Base-by-base conservation (phyloP, 1,140 invertebrate species). In the Dryas iulia region DNA sequence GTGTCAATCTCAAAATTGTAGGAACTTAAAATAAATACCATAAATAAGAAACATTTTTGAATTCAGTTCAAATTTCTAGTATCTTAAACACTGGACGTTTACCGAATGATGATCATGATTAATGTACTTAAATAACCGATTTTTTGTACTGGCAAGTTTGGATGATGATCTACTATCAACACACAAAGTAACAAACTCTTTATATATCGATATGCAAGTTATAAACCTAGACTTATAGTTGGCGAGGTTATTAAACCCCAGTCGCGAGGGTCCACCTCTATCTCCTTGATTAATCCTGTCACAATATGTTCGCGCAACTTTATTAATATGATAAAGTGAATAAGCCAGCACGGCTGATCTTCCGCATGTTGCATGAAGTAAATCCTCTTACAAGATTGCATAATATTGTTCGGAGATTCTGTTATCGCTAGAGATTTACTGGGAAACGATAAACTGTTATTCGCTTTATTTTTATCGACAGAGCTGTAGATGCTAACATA, bases 241-340 rank as follows among this genome's bases (percentile, higher is more conserved):
- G 25, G 23, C 14, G 56, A 66, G 64, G 64, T 66, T 54, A 39
- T 39, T 52, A 30, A 59, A 66, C 64, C 56, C 39, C 35, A 31
- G 14, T 61, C 52, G 54, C 54, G 39, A 63, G 60, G 60, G 56
- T 62, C 60, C 60, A 56, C 52, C 61, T 63, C 52, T 62, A 69
- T 69, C 67, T 69, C 24, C 60, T 64, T 69, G 31, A 69, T 69
- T 69, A 69, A 64, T 69, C 61, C 61, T 69, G 57, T 69, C 60
- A 59, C 67, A 63, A 69, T 64, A 69, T 57, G 60, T 69, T 64
- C 62, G 30, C 62, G 30, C 62, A 64, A 56, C 30, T 62, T 62
- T 62, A 62, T 62, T 62, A 62, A 62, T 62, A 62, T 62, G 59
- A 62, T 62, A 62, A 62, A 62, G 59, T 30, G 59, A 28, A 62